Percentiles rank a stretch among this genome's conserved stretches.
These are phyloP conservation scores for Pagetopsis macropterus DNA, from an alignment of 2,797 vertebrate genomes.

Conservation along the genomic window DNA sequence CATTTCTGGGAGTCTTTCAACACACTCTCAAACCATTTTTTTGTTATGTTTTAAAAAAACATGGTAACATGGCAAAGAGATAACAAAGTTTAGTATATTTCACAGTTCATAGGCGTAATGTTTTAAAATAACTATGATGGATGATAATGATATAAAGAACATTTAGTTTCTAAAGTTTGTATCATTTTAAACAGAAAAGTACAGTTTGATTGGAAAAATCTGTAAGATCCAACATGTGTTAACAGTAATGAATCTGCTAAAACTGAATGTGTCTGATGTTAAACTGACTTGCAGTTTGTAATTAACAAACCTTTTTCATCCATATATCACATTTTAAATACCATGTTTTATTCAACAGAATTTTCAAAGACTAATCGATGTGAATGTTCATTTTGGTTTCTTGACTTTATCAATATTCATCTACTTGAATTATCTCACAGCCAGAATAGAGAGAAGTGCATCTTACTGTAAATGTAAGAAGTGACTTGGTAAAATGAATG, in stretches of 20 bases:
- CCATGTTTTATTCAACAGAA: conserved; percentile 46
- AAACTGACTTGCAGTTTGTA: neutral
- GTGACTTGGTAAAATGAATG: conserved; percentile 12
- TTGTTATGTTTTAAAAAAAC: no score
- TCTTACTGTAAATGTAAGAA: conserved; percentile 10
- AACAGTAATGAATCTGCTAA: neutral
- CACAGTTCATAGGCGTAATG: neutral
- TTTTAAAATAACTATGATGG: neutral
- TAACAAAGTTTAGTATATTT: no score
- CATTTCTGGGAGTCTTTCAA: no score
- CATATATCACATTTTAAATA: conserved; percentile 17
- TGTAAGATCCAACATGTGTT: neutral
- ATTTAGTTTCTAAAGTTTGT: neutral
- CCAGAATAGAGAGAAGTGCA: neutral
- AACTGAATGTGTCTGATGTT: conserved; percentile 7
- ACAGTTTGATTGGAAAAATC: neutral
- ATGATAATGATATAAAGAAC: no score
- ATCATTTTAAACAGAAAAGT: neutral
- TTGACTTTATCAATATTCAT: conserved; percentile 53
- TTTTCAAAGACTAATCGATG: conserved; percentile 23
- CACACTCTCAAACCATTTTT: no score
- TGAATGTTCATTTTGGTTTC: conserved; percentile 31
- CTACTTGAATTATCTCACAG: conserved; percentile 25
- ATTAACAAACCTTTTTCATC: conserved; percentile 13
- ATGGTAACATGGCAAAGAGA: no score